Evolutionary conservation across 2,888 invertebrate genomes (phyloP), one percentile per base, ranked within the genome.

Genomic region (Sthenelais limicola): DNA sequence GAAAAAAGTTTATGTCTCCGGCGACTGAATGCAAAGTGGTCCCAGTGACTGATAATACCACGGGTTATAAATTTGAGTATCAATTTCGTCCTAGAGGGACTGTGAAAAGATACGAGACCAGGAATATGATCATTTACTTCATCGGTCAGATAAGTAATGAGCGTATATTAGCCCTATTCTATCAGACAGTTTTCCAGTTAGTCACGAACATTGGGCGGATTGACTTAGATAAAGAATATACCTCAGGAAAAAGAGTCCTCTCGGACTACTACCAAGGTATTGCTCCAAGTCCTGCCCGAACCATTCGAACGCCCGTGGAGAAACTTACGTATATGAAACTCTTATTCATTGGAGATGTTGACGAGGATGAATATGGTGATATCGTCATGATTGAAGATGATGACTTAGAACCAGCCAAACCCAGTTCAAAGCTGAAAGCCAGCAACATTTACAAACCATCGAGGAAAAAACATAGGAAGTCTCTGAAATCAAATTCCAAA

Each of bases 91-190:
- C 33, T 1, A 21, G 62, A 1, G 62, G 62, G 4, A 62, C 62
- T 4, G 38, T 62, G 5, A 62, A 38, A 43, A 21, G 62, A 1
- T 62, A 21, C 26, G 62, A 62, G 62, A 43, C n/a, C 3, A 62
- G 26, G 38, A 7, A n/a, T 2, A 62, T 38, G 38, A 24, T 62
- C 9, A 38, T 62, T 21, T 62, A 62, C 26, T 62, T 62, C 35
- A 62, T 62, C 26, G 62, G 62, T 1, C 62, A 62, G 62, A 62
- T 62, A 21, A 62, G 62, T 62, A 62, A 62, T 35, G 62, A 62
- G 38, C 62, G 62, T 4, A 62, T 62, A 9, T 1, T 15, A 15
- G 62, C 62, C n/a, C 24, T 62, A 12, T 62, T 24, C 38, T 62
- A 62, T n/a, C 62, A 62, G 28, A 35, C 38, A 21, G 62, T 62